Evolutionary conservation across 2,797 vertebrate species (phyloP).

Genomic region (Rallus crepitans): DNA sequence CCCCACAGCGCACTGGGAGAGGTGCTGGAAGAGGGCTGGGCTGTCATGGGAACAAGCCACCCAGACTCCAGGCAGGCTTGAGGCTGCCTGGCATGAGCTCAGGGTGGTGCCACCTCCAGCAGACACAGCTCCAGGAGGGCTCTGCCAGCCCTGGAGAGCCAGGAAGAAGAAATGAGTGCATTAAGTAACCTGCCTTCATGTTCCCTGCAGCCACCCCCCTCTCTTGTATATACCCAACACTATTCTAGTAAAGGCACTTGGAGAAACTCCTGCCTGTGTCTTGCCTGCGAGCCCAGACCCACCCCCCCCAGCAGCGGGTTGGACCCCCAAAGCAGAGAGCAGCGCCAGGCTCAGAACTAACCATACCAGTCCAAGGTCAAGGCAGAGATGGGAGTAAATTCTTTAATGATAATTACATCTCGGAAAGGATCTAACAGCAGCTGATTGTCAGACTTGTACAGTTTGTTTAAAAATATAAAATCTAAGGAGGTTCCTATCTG

Average conservation of each 20-base stretch:
- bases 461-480: slow-evolving; percentile 69
- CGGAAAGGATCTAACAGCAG: slow-evolving; percentile 44
- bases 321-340: rapidly evolving
- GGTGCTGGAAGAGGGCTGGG: rapidly evolving
- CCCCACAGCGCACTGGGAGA: background rate
- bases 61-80: rapidly evolving
- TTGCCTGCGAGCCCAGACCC: background rate
- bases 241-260: slow-evolving; percentile 48
- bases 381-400: slow-evolving; percentile 4
- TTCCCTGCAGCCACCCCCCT: rapidly evolving
- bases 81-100: rapidly evolving
- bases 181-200: background rate
- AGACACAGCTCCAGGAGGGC: rapidly evolving
- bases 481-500: slow-evolving; percentile 50
- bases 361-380: background rate
- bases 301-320: rapidly evolving
- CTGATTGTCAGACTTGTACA: slow-evolving; percentile 55
- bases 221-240: background rate
- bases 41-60: rapidly evolving
- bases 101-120: background rate
- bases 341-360: rapidly evolving
- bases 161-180: background rate
- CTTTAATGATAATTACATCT: slow-evolving; percentile 81
- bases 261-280: background rate
- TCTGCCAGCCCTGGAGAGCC: background rate